phyloP scores from a whole-genome alignment of 2,797 vertebrate species.

The Setipinna tenuifilis region DNA sequence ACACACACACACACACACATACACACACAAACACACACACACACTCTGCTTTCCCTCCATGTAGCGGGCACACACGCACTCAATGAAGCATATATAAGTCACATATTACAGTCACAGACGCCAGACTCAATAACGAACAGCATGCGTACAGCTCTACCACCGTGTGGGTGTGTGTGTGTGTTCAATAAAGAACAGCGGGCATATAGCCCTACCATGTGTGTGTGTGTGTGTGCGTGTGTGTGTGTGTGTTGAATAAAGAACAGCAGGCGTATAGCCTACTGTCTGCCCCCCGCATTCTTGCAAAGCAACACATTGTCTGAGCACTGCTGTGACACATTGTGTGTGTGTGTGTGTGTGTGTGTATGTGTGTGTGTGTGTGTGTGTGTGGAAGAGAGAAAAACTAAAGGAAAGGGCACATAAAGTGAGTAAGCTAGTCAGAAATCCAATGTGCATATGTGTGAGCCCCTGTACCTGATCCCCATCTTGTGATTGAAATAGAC shows the following conservation, averaged over 20 bases:
- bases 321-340: not conserved
- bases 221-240: not conserved
- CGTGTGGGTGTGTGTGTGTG: not conserved
- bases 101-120: conserved; percentile 45
- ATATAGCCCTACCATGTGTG: conserved; percentile 46
- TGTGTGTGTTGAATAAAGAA: no score
- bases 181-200: not conserved
- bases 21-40: no score
- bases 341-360: not conserved
- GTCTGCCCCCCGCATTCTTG: no score
- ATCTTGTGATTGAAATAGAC: not conserved
- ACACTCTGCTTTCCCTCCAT: no score
- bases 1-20: no score
- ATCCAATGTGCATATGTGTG: not conserved
- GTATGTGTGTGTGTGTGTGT: not conserved
- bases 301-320: no score
- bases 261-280: no score
- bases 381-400: not conserved
- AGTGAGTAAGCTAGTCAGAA: not conserved
- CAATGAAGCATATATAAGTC: no score
- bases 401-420: not conserved
- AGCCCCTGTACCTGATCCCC: not conserved
- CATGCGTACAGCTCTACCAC: conserved; percentile 44
- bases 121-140: conserved; percentile 45
- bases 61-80: no score